Conservation (phyloP, 2,888 invertebrate species). For the Drosophila antonietae region DNA sequence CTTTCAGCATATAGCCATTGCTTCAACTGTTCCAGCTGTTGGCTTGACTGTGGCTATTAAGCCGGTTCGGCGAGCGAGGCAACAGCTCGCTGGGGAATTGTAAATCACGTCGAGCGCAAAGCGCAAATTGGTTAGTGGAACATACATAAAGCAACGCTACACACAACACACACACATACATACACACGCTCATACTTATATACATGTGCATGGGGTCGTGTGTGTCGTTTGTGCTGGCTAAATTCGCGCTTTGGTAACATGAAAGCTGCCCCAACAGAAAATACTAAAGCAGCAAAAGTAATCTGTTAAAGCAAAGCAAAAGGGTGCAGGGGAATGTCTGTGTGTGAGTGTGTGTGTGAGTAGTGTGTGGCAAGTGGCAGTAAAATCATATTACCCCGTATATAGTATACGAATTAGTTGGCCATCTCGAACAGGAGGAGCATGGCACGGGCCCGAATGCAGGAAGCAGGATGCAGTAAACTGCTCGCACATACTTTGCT, state of each 20-base stretch:
- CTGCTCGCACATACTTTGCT: constrained; percentile 21
- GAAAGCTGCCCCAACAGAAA: constrained; percentile 53
- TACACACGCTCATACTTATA: not conserved
- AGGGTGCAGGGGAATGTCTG: not conserved
- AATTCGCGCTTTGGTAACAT: constrained; percentile 67
- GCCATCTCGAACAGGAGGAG: constrained; percentile 40
- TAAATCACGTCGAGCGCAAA: constrained; percentile 72
- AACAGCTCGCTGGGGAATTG: constrained; percentile 74
- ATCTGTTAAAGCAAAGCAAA: constrained; percentile 47
- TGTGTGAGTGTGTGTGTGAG: not conserved
- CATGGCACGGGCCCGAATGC: constrained; percentile 38
- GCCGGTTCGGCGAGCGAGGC: constrained; percentile 36
- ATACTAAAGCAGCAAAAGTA: constrained; percentile 59
- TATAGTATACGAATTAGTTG: constrained; percentile 66
- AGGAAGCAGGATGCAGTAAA: constrained; percentile 42
- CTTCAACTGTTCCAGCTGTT: constrained; percentile 15
- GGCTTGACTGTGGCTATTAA: constrained; percentile 44
- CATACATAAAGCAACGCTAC: constrained; percentile 45
- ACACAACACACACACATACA: constrained; percentile 13
- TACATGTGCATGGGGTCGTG: constrained; percentile 22
- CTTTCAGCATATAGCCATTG: constrained; percentile 7
- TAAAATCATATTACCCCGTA: constrained; percentile 65
- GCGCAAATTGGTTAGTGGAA: constrained; percentile 73
- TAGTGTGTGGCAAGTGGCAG: constrained; percentile 27
- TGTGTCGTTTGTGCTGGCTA: constrained; percentile 38